phyloP scores from a whole-genome alignment of 1,140 invertebrate genomes.

The Aphelenchoides besseyi region DNA sequence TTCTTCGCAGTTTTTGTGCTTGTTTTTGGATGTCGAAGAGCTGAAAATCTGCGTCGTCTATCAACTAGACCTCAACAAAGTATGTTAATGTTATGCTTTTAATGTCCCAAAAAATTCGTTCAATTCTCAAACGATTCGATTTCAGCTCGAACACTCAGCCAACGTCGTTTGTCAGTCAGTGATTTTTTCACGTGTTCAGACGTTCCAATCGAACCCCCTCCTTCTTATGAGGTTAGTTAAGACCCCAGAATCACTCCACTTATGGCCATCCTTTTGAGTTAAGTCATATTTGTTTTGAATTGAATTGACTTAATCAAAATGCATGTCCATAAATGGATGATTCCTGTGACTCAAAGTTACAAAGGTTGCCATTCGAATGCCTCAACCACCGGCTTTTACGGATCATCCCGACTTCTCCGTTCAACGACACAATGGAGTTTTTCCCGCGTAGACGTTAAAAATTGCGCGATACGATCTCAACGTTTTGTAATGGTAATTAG shows the following conservation, averaged over 20 bases:
- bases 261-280: neutral
- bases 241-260: neutral
- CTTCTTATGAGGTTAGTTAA: slow-evolving; percentile 15
- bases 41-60: neutral
- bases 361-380: slow-evolving; percentile 36
- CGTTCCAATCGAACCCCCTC: slow-evolving; percentile 17
- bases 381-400: slow-evolving; percentile 29
- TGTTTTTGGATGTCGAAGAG: slow-evolving; percentile 56
- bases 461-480: too few species aligned
- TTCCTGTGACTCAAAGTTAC: too few species aligned
- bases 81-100: neutral
- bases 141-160: slow-evolving; percentile 13
- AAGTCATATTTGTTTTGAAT: too few species aligned
- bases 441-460: too few species aligned
- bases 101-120: too few species aligned
- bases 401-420: slow-evolving; percentile 24
- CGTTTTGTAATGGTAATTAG: too few species aligned
- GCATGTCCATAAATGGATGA: too few species aligned
- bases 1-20: slow-evolving; percentile 57
- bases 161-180: slow-evolving; percentile 25
- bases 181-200: slow-evolving; percentile 31
- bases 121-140: too few species aligned
- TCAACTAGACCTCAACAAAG: slow-evolving; percentile 6
- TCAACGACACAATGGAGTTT: too few species aligned
- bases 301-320: too few species aligned